Base-by-base conservation (phyloP, 2,888 invertebrate species). In the Timema podura region DNA sequence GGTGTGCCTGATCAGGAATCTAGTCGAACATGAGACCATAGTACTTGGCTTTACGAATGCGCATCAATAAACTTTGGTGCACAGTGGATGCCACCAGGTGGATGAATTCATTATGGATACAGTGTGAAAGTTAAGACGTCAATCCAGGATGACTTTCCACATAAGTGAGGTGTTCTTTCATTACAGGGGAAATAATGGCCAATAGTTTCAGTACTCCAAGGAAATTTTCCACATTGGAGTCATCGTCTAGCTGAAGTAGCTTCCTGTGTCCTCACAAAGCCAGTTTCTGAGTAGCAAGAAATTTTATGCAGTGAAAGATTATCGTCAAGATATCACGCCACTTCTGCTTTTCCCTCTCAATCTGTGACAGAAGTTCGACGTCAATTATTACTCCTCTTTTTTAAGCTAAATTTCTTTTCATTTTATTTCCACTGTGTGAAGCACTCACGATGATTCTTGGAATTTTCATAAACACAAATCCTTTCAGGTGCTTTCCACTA, bases 1-100 rank as follows among this genome's bases (percentile, higher is more conserved):
- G 67, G 71, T 74, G 75, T 54, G 72, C 47, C 59, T 72, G 65
- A 69, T 75, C 75, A 69, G 74, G 74, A 71, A 75, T 75, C 16
- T 70, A 73, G 72, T 75, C 74, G 68, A 75, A 75, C 59, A 76
- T 57, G 73, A 75, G 68, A 54, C 69, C 73, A 71, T 71, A 75
- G 70, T 75, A 76, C 69, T 76, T 75, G 65, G 66, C 70, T 72
- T 68, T 72, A 66, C 71, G 70, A 67, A 76, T 75, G 11, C 74
- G 73, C 49, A 57, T 61, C 67, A 76, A 65, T 70, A 76, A 71
- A 65, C 57, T 68, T 69, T 45, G 54, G n/a, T 7, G 13, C n/a
- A 11, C 54, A 54, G 54, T 54, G 7, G 13, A 61, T 48, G 67
- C 65, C 45, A 70, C 48, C 6, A 72, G 61, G 67, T 67, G 48